Base-by-base conservation (phyloP, 2,113 vertebrate species). In the Capricornis sumatraensis region DNA sequence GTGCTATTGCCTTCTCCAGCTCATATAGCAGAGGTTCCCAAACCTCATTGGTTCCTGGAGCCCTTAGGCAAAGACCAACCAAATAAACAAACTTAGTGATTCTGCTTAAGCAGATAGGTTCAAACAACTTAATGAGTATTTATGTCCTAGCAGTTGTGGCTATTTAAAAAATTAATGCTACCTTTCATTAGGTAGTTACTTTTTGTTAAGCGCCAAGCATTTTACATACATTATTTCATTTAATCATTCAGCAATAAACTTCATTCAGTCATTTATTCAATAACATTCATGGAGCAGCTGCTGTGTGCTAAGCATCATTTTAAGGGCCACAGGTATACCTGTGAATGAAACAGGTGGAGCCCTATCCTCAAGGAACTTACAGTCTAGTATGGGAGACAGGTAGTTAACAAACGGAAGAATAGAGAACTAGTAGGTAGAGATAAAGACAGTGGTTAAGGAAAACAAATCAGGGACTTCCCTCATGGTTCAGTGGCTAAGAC, bases 21-120 rank as follows among this genome's bases (percentile, higher is more conserved):
- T 95, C 27, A 27, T 27, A 55, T 43, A n/a, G 16, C 23, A 52
- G 53, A 50, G 53, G 11, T 53, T 89, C 50, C 84, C n/a, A 87
- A 33, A 90, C 6, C 79, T 83, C 40, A 50, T 23, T 71, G 27
- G 47, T 84, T 93, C 53, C n/a, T 33, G n/a, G 40, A 87, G 25
- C 27, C 53, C 60, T 78, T 60, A 74, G 89, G 50, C 23, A 90
- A 57, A 84, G 74, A 50, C 10, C 53, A 27, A 84, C 81, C 55
- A 43, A 79, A 60, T 40, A 82, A 96, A 67, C 40, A 58, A 87
- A 62, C 30, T 55, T 58, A 85, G n/a, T 94, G 53, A 13, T 91
- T 96, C 52, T 97, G 60, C 27, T 86, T 93, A 86, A 58, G 7
- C 78, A 81, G 57, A 90, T 96, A 36, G 58, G 8, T 74, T 96